These are phyloP conservation scores for cattle (Bos taurus) DNA, from an alignment of 2,113 vertebrate genomes.

Conservation along the genomic window DNA sequence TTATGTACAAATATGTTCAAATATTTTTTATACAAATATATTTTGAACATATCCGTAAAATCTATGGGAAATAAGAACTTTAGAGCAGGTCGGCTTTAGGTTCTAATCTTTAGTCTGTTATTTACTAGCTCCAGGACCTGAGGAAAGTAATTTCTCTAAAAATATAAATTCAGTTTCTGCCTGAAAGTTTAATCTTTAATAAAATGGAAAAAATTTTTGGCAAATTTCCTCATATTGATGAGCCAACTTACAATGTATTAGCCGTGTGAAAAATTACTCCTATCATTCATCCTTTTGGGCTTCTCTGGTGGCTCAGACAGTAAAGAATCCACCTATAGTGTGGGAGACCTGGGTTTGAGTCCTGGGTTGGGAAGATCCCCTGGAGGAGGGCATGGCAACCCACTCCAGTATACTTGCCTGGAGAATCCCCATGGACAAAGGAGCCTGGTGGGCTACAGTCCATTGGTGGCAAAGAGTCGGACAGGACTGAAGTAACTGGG, in stretches of 20 bases:
- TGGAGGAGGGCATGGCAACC: neutral
- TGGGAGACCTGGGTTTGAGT: neutral
- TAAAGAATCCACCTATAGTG: neutral
- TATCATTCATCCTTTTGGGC: neutral
- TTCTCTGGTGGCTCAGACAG: neutral
- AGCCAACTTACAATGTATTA: neutral
- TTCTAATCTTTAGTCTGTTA: neutral
- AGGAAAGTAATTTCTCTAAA: neutral
- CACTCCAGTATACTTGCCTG: neutral
- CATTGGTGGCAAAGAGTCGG: neutral
- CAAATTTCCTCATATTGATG: neutral
- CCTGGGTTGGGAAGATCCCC: neutral
- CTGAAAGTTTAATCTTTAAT: neutral
- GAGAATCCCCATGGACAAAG: neutral
- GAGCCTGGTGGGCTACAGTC: neutral
- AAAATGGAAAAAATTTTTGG: neutral
- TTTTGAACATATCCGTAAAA: neutral
- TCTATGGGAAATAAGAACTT: neutral
- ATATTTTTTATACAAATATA: neutral
- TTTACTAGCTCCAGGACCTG: neutral
- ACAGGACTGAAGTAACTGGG: neutral
- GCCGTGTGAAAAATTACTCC: neutral
- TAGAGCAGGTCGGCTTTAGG: neutral
- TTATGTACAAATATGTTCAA: neutral
- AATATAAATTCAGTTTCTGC: neutral